A percentile compares a stretch with the other conserved stretches of the same genome.
Conservation (phyloP, 1,140 invertebrate genomes). For the Trichoplusia ni region DNA sequence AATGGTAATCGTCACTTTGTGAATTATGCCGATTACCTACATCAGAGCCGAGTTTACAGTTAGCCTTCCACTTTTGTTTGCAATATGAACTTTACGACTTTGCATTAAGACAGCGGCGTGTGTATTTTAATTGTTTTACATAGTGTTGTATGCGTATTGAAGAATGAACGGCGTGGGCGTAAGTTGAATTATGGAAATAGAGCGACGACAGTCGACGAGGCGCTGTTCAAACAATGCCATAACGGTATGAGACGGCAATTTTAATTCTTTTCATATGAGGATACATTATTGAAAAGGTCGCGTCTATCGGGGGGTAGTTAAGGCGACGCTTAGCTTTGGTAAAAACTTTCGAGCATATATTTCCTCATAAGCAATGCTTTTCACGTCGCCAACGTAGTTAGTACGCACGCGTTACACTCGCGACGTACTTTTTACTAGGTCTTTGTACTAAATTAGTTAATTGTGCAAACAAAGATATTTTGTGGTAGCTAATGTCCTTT, state of each 20-base stretch:
- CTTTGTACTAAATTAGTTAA: neutral
- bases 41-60: conserved; percentile 35
- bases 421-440: neutral
- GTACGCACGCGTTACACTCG: too few relatives aligned
- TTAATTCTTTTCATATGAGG: conserved; percentile 48
- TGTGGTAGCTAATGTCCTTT: too few relatives aligned
- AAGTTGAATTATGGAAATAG: conserved; percentile 76
- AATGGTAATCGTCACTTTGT: conserved; percentile 48
- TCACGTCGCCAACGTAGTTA: too few relatives aligned
- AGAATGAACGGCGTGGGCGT: conserved; percentile 71
- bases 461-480: too few relatives aligned
- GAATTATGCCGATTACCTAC: conserved; percentile 63
- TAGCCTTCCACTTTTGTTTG: conserved; percentile 20
- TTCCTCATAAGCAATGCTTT: too few relatives aligned
- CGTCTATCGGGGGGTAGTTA: conserved; percentile 2
- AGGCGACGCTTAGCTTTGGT: neutral
- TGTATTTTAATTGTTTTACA: conserved; percentile 32
- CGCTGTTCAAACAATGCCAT: conserved; percentile 71
- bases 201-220: conserved; percentile 60
- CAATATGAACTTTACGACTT: conserved; percentile 51
- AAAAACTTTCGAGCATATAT: too few relatives aligned
- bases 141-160: conserved; percentile 44
- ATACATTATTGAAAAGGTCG: conserved; percentile 31
- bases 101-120: conserved; percentile 41
- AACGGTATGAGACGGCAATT: conserved; percentile 63